Base-by-base conservation (phyloP, 2,113 vertebrate species). In the Gymnobelideus leadbeateri region DNA sequence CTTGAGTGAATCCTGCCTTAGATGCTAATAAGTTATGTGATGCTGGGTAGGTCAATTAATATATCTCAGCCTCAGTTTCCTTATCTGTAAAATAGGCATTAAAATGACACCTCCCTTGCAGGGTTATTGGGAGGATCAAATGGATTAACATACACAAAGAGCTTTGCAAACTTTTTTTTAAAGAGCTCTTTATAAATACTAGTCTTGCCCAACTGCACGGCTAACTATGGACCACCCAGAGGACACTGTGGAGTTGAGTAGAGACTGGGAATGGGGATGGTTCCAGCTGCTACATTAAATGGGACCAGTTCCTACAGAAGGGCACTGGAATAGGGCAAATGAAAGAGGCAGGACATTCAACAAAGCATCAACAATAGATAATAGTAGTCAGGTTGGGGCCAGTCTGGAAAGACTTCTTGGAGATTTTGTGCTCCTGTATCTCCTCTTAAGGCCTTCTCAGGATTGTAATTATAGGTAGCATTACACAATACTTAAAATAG, bases 401-500 rank as follows among this genome's bases (percentile, higher is more conserved):
- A 68, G 51, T 61, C 92, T 50, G 7, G 90, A 21, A 24, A 28
- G 47, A n/a, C n/a, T 53, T 94, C 55, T 84, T 95, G 19, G 46
- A n/a, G 90, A 89, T n/a, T 14, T 46, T 47, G 52, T 24, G 1
- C 11, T 68, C n/a, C 37, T 53, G 11, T 31, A 37, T 95, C 91
- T 95, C 92, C 55, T 94, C 61, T 51, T 28, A 94, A 89, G 61
- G 47, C 49, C 68, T 84, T 95, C 11, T 91, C 31, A 46, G 43
- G 61, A 1, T 0, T 84, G 8, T 43, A 77, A 77, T n/a, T n/a
- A 84, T 43, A 84, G 68, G 43, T n/a, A 84, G 2, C 43, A 43
- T 23, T 43, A 84, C 7, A 3, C 7, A 84, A 23, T 84, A 84
- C 16, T 84, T 21, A 84, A 19, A 52, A 52, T 21, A 52, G 52